Conservation (phyloP, 2,113 vertebrate genomes). For the Girardinichthys multiradiatus region DNA sequence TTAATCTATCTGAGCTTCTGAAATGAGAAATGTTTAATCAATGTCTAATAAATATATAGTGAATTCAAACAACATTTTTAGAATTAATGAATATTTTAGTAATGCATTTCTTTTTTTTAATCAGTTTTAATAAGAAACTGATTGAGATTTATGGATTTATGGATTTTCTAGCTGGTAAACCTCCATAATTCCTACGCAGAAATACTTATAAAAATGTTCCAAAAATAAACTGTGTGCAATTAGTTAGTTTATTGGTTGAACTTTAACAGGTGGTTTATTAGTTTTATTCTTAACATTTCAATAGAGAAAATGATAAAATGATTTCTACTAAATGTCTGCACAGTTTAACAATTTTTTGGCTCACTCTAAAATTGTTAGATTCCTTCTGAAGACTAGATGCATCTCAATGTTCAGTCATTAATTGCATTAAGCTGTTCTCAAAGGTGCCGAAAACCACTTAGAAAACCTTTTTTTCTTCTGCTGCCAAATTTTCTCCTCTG, state of each 20-base stretch:
- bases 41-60: not conserved
- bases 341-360: too few relatives aligned
- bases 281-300: not conserved
- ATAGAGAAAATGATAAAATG: not conserved
- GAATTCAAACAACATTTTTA: not conserved
- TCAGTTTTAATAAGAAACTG: not conserved
- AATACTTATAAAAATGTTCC: not conserved
- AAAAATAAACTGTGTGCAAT: not conserved
- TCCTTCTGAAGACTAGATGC: not conserved
- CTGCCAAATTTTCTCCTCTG: not conserved
- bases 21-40: not conserved
- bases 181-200: not conserved
- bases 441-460: not conserved
- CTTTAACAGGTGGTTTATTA: not conserved
- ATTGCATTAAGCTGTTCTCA: not conserved
- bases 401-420: not conserved
- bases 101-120: not conserved
- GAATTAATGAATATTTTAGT: not conserved
- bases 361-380: not conserved
- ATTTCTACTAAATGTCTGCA: too few relatives aligned
- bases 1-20: not conserved
- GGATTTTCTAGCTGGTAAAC: not conserved
- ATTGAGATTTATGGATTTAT: not conserved
- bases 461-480: not conserved
- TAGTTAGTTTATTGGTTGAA: too few relatives aligned